A percentile compares a stretch with the other conserved stretches of the same genome.
phyloP scores from a whole-genome alignment of 53 echinoderm and acorn worm species.

The Paelopatides confundens region DNA sequence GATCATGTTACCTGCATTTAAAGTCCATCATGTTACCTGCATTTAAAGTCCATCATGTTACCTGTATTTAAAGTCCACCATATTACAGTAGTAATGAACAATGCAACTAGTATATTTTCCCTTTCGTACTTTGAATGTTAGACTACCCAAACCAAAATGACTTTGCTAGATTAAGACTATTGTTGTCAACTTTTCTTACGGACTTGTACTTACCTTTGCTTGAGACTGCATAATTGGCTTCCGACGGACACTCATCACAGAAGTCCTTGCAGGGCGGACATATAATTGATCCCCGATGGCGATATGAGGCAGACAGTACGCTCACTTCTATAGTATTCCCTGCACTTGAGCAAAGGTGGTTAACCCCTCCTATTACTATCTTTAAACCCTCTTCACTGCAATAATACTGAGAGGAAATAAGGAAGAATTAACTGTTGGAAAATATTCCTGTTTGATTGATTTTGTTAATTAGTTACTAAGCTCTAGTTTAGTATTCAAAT shows the following conservation, averaged over 20 bases:
- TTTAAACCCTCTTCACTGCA: conserved; percentile 73
- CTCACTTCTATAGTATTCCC: conserved; percentile 72
- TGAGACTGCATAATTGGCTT: background rate
- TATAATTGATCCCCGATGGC: conserved; percentile 73
- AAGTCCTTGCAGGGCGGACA: conserved; percentile 87
- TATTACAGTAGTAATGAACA: too few relatives aligned
- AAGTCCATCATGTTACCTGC: too few relatives aligned
- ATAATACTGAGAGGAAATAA: conserved; percentile 32
- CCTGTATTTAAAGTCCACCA: too few relatives aligned
- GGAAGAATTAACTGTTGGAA: background rate
- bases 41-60: too few relatives aligned
- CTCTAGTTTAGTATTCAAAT: too few relatives aligned
- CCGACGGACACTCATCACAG: conserved; percentile 53
- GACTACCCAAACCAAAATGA: too few relatives aligned
- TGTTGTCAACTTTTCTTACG: background rate
- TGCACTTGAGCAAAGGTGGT: conserved; percentile 65
- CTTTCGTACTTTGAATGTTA: too few relatives aligned
- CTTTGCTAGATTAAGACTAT: too few relatives aligned
- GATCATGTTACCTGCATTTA: too few relatives aligned
- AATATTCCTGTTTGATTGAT: too few relatives aligned
- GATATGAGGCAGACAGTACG: conserved; percentile 56
- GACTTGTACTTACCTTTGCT: background rate
- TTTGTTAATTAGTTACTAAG: too few relatives aligned
- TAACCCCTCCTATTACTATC: conserved; percentile 69
- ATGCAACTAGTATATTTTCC: too few relatives aligned